These are phyloP conservation scores for Fragum fragum DNA, from an alignment of 2,888 invertebrate genomes.

Conservation along the genomic window DNA sequence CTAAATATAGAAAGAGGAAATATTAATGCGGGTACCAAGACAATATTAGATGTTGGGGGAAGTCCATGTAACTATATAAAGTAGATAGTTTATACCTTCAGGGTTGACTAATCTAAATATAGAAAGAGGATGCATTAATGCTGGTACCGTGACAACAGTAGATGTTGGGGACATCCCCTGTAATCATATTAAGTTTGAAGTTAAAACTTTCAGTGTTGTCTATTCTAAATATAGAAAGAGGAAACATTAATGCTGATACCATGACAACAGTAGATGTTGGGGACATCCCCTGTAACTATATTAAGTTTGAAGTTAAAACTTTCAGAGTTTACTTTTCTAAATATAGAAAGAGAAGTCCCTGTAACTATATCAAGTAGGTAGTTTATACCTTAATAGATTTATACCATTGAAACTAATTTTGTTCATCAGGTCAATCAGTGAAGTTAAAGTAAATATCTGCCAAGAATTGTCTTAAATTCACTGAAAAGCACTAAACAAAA, in stretches of 20 bases:
- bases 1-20: slow-evolving; percentile 96
- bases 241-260: slow-evolving; percentile 96
- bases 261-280: slow-evolving; percentile 94
- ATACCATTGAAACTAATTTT: no score
- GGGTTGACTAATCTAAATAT: slow-evolving; percentile 93
- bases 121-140: slow-evolving; percentile 96
- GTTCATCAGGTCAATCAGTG: no score
- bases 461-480: no score
- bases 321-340: no score
- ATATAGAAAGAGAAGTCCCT: neutral
- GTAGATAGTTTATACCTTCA: slow-evolving; percentile 56
- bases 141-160: slow-evolving; percentile 95
- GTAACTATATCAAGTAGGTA: neutral
- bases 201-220: slow-evolving; percentile 88
- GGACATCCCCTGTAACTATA: slow-evolving; percentile 26
- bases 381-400: no score
- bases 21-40: slow-evolving; percentile 96
- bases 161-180: slow-evolving; percentile 89
- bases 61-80: slow-evolving; percentile 74
- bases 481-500: no score
- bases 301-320: neutral
- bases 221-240: slow-evolving; percentile 95
- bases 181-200: slow-evolving; percentile 73
- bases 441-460: no score
- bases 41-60: slow-evolving; percentile 93